phyloP scores from a whole-genome alignment of 2,888 invertebrate species.

The Dexiosoma caninum region DNA sequence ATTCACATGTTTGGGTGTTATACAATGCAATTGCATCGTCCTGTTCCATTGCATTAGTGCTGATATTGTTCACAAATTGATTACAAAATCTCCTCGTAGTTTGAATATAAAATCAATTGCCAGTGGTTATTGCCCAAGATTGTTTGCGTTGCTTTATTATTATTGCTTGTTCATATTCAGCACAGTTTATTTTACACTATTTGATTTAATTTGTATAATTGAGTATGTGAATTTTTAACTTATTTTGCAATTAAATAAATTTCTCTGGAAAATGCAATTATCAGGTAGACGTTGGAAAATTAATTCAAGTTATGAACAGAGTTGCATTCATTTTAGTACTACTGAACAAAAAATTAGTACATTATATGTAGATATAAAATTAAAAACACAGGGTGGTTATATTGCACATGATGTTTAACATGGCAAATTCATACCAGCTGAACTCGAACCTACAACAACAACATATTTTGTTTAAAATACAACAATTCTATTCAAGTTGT shows the following conservation, averaged over 20 bases:
- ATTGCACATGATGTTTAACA: too few relatives aligned
- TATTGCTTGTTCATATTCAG: neutral
- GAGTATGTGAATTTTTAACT: neutral
- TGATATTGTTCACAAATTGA: slow-evolving; percentile 10
- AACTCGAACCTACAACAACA: too few relatives aligned
- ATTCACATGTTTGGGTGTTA: slow-evolving; percentile 66
- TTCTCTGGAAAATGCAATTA: slow-evolving; percentile 8
- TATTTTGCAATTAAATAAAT: neutral
- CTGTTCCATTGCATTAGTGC: slow-evolving; percentile 42
- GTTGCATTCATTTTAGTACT: slow-evolving; percentile 27
- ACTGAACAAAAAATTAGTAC: neutral
- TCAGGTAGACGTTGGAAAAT: slow-evolving; percentile 39
- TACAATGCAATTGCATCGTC: slow-evolving; percentile 27
- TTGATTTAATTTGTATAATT: neutral
- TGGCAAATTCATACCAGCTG: too few relatives aligned
- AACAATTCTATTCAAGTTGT: too few relatives aligned
- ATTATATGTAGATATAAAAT: neutral
- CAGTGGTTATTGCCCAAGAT: neutral
- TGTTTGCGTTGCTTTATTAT: neutral
- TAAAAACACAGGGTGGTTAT: neutral
- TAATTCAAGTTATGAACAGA: slow-evolving; percentile 25
- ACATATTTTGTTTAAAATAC: too few relatives aligned
- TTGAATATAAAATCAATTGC: too few relatives aligned
- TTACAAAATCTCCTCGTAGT: slow-evolving; percentile 10
- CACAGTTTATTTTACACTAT: neutral